Base-by-base conservation (phyloP, 2,113 vertebrate genomes). In the Corythornis vintsioides region DNA sequence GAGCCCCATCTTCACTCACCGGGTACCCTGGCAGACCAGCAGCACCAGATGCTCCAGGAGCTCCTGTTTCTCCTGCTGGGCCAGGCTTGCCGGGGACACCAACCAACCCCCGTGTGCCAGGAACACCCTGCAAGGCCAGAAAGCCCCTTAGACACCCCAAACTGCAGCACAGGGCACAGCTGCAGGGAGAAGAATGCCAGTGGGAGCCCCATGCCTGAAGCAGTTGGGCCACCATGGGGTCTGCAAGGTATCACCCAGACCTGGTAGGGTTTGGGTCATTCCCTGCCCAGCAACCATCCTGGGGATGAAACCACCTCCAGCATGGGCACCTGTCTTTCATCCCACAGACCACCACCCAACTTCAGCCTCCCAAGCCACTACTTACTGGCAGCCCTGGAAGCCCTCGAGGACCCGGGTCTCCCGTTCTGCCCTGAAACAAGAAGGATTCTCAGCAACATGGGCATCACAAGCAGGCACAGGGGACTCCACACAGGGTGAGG, bases 301-400 rank as follows among this genome's bases (percentile, higher is more conserved):
- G 2, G 59, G 16, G 15, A 33, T 1, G 10, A 33, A 48, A 19
- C 4, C 61, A n/a, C 7, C 55, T 52, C 42, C 29, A 12, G 16
- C 15, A n/a, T 10, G 25, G 52, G 38, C n/a, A 50, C 3, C 1
- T 0, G 15, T 56, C 13, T 21, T 43, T 10, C 47, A 48, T 29
- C 12, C 72, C 53, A 21, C 50, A 3, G 1, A 45, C 20, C 66
- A 45, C 11, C 31, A 13, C 4, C 26, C 40, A 52, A 19, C 18
- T 9, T 22, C 63, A 73, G 43, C 38, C 48, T 15, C 19, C 29
- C 29, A 22, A 57, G 42, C 64, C 33, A 97, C 38, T 33, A 97
- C 98, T 98, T 96, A 99, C 98, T 45, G 83, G 91, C 61, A 93
- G 50, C n/a, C 98, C 98, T 13, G 96, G 97, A 48, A 98, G 93